A percentile compares a stretch with the other conserved stretches of the same genome.
Evolutionary conservation across 2,888 invertebrate species (phyloP).

Genomic region (Rhodophaea formosa): DNA sequence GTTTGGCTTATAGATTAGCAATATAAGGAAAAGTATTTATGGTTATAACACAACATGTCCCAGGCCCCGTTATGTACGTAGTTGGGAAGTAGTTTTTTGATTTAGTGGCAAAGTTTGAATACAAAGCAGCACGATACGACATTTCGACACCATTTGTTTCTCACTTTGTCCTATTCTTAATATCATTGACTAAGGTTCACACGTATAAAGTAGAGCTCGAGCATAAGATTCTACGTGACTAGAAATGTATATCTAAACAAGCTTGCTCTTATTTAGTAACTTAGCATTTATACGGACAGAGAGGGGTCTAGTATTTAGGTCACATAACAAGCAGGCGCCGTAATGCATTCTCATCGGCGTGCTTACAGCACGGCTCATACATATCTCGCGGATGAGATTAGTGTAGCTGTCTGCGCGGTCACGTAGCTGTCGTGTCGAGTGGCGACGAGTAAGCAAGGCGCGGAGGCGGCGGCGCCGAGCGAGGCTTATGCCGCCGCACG

Average conservation of each 20-base stretch:
- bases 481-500: constrained; percentile 63
- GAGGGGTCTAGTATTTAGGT: neutral
- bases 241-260: constrained; percentile 31
- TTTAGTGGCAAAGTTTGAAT: constrained; percentile 59
- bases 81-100: constrained; percentile 53
- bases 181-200: constrained; percentile 49
- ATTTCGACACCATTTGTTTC: constrained; percentile 59
- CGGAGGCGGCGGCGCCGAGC: constrained; percentile 30
- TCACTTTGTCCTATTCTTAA: constrained; percentile 47
- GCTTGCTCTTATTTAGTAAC: constrained; percentile 37
- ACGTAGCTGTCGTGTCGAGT: constrained; percentile 69
- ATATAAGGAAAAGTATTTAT: constrained; percentile 24
- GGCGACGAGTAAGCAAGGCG: constrained; percentile 40
- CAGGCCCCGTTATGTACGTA: constrained; percentile 24
- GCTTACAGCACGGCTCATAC: constrained; percentile 43
- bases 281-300: constrained; percentile 32
- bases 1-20: constrained; percentile 27
- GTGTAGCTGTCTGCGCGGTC: constrained; percentile 71
- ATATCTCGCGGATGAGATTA: constrained; percentile 56
- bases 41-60: constrained; percentile 28
- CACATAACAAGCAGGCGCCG: neutral
- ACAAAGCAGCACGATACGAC: constrained; percentile 53
- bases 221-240: constrained; percentile 58
- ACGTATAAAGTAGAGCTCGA: constrained; percentile 50
- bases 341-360: constrained; percentile 18